Conservation (phyloP, 2,113 vertebrate species). For the Lichenostomus cassidix region DNA sequence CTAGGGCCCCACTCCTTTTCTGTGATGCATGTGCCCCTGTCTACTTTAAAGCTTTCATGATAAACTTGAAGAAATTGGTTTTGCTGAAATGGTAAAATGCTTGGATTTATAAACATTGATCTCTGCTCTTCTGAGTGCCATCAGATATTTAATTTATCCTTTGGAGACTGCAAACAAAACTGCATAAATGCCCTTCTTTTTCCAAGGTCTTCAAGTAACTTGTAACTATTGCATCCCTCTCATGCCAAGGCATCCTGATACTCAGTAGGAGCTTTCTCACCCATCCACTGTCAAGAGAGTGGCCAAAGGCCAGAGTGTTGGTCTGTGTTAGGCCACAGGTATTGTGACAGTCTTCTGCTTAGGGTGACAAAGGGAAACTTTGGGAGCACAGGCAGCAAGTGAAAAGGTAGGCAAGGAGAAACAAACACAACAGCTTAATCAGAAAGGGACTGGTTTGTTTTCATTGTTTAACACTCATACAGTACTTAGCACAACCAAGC, state of each 20-base stretch:
- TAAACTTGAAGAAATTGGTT: neutral
- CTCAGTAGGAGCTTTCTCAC: neutral
- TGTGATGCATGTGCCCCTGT: fast-evolving
- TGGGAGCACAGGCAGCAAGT: neutral
- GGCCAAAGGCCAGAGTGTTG: neutral
- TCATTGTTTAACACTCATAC: neutral
- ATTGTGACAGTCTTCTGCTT: neutral
- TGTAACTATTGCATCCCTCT: neutral
- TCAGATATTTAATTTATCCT: neutral
- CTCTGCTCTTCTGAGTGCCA: neutral
- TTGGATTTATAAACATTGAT: neutral
- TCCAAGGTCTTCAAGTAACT: neutral
- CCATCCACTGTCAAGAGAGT: neutral
- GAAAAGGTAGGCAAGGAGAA: neutral
- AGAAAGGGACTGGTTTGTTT: neutral
- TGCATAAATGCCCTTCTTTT: neutral
- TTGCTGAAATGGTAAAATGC: neutral
- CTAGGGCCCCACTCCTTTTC: neutral
- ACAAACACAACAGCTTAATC: neutral
- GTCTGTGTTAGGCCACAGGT: neutral
- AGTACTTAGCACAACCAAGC: neutral
- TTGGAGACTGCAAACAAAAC: neutral
- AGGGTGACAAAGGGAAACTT: neutral
- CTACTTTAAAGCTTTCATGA: neutral
- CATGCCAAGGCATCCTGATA: neutral